Base-by-base conservation (phyloP, 2,113 vertebrate genomes). In the Scomber japonicus region DNA sequence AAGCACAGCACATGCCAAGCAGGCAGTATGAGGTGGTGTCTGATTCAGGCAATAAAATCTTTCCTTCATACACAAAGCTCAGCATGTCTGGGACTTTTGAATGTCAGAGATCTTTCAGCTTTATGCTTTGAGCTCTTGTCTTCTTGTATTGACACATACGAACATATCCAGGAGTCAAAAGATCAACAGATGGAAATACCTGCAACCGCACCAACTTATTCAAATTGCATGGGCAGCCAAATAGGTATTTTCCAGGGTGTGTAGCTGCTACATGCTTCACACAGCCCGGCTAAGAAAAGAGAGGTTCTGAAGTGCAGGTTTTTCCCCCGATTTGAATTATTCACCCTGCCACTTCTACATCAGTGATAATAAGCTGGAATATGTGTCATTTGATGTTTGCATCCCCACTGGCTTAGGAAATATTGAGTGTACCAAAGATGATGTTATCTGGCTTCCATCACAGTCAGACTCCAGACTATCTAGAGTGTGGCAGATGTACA, bases 1-100 rank as follows among this genome's bases (percentile, higher is more conserved):
- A 74, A 88, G 75, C 76, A 74, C 68, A 89, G 80, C 66, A 72
- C 63, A 81, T 88, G 78, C 84, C 88, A 84, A 82, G 81, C 65
- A 85, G 66, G 73, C 75, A 50, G 80, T 60, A 51, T 76, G 71
- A 87, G 83, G 62, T 77, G 75, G 69, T 63, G 77, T 87, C 78
- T 89, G 57, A 88, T 84, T 88, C 78, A 79, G 65, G 74, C 70
- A 77, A 83, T 66, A 85, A 35, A 77, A 79, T 74, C 54, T 82
- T 65, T 50, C 59, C 84, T 72, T 62, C 54, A 81, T 75, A 64
- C 72, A 70, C 82, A 84, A 81, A 88, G 54, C 63, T 19, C 16
- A 3, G 24, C 51, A 75, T 64, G 68, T 83, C 64, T 74, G 80
- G 55, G 59, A 46, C 54, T 65, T 75, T 82, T 70, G 70, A 59